Evolutionary conservation across 1,140 invertebrate genomes (phyloP).

Genomic region (Drosophila tani): DNA sequence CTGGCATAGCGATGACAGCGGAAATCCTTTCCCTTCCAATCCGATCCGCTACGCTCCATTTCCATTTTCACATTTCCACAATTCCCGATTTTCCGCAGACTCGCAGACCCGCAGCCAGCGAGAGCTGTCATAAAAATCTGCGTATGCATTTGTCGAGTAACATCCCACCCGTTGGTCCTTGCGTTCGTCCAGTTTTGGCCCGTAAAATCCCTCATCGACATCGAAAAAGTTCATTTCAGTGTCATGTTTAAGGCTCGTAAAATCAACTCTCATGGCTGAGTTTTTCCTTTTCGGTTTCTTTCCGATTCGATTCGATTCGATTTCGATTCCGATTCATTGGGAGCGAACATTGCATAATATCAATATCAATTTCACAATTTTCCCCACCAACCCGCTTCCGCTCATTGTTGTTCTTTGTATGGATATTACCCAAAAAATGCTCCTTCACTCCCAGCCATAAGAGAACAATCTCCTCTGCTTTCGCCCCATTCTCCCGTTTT

Average conservation of each 20-base stretch:
- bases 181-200: background rate
- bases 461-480: conserved; percentile 23
- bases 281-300: conserved; percentile 11
- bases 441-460: conserved; percentile 21
- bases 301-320: conserved; percentile 16
- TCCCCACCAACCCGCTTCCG: conserved; percentile 1
- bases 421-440: conserved; percentile 29
- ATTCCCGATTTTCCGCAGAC: background rate
- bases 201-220: conserved; percentile 8
- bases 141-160: conserved; percentile 26
- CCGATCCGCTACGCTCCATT: conserved; percentile 13
- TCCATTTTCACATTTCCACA: background rate
- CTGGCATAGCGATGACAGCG: conserved; percentile 21
- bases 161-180: background rate
- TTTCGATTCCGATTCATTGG: conserved; percentile 6
- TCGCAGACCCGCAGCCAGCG: background rate
- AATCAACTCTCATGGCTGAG: conserved; percentile 48
- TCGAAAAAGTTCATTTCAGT: conserved; percentile 41
- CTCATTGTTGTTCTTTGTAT: conserved; percentile 35
- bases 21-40: conserved; percentile 13
- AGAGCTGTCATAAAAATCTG: conserved; percentile 38
- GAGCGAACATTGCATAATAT: conserved; percentile 48
- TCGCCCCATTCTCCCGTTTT: conserved; percentile 14
- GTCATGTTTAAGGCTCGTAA: conserved; percentile 62
- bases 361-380: conserved; percentile 51